Evolutionary conservation across 2,113 vertebrate species (phyloP), one percentile per base, ranked within the genome.

Genomic region (Lampris incognitus): DNA sequence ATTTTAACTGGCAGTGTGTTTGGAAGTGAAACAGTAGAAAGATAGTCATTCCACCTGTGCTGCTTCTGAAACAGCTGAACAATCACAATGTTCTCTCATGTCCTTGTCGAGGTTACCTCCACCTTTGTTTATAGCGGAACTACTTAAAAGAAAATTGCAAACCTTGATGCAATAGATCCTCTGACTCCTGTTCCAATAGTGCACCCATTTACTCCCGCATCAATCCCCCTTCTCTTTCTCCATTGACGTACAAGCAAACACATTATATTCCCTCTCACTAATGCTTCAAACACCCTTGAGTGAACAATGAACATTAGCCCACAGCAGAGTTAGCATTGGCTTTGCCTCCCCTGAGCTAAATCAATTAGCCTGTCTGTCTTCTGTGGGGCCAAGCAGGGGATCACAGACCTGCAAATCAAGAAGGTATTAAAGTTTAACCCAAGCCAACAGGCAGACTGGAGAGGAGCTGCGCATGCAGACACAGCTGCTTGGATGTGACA

Each of bases 301-400:
- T 79, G 75, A 85, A 80, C 85, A 79, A 39, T 62, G 79, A 76
- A 72, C 81, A 81, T 81, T 78, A 81, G 70, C 79, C 84, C 84
- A 85, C 73, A 85, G 82, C 62, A 4, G 77, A 78, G 74, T 69
- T 57, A 76, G 64, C 55, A 36, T 66, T 81, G 77, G 65, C 67
- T 88, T 70, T 85, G 48, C 70, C 83, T 80, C 71, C 72, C 84
- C 69, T n/a, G 46, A 76, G 72, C 70, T 86, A 85, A 91, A 79
- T 89, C 89, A 89, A 89, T 84, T 91, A 85, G 81, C 48, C 49
- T n/a, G 63, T 51, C 37, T 51, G 24, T 78, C 72, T 87, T 78
- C 72, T 73, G 58, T 49, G 69, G 84, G 78, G 83, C 69, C 60
- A 37, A 71, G 48, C n/a, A 0, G 55, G 39, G 24, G 46, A 75